Evolutionary conservation across 1,140 invertebrate species (phyloP), one percentile per base, ranked within the genome.

Genomic region (Apis laboriosa): DNA sequence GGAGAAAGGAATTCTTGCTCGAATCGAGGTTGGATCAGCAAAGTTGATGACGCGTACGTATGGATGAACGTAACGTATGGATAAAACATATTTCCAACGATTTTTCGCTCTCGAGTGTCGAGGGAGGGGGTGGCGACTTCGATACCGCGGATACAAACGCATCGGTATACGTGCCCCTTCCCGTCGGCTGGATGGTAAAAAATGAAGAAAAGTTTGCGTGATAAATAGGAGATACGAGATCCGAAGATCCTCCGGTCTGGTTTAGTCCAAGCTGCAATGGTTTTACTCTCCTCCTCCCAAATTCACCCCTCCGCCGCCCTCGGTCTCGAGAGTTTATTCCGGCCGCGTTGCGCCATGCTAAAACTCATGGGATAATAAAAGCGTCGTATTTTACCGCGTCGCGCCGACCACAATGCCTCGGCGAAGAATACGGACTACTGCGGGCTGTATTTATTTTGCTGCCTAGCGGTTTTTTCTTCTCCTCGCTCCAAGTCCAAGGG

Each of bases 301-400:
- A 83, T 88, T 88, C 80, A 80, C 61, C 73, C 61, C 83, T 43
- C 4, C 34, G 28, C 34, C 34, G 34, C 34, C n/a, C n/a, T n/a
- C n/a, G 7, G 74, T 80, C 75, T 83, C 80, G 87, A 78, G 87
- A 88, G 86, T 88, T 88, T 88, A 88, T 88, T 88, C 78, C 49
- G 83, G 70, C 43, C 86, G 83, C 70, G 86, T 79, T 60, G 86
- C 82, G 72, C 80, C 85, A 83, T 55, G 79, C 77, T 88, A 84
- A 90, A 86, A 86, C 89, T 90, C 89, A 86, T 82, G 84, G 84
- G 89, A 90, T 90, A 90, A 89, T 90, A 90, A 90, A 89, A 84
- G 88, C 83, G 55, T 73, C 84, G 89, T 90, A 90, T 90, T 90
- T 90, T 84, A 90, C 77, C 63, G 75, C 87, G 83, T 58, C 83